These are phyloP conservation scores for Drosophila carrolli DNA, from an alignment of 1,140 invertebrate species.

Conservation along the genomic window DNA sequence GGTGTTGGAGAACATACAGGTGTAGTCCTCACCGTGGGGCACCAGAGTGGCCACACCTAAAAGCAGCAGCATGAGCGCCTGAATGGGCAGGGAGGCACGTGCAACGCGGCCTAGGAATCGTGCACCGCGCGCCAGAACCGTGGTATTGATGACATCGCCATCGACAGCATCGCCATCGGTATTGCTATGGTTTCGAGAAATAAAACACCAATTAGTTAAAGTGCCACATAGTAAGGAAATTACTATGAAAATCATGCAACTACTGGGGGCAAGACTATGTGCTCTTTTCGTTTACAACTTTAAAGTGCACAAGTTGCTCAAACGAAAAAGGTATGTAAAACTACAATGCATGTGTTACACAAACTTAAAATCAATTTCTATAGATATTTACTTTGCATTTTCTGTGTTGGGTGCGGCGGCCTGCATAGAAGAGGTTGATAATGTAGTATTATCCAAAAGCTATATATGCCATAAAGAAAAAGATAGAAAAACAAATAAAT, in stretches of 20 bases:
- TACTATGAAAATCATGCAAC: conserved; percentile 20
- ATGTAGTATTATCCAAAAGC: conserved; percentile 87
- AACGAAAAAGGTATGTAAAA: conserved; percentile 3
- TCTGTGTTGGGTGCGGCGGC: conserved; percentile 85
- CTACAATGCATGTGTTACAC: conserved; percentile 32
- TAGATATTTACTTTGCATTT: conserved; percentile 87
- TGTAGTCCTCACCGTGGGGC: conserved; percentile 93
- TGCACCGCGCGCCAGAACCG: conserved; percentile 90
- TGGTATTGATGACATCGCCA: conserved; percentile 87
- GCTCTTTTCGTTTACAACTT: conserved; percentile 6
- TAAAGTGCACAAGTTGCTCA: conserved; percentile 35
- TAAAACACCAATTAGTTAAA: neutral
- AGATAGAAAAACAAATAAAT: conserved; percentile 54
- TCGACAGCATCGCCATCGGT: conserved; percentile 85
- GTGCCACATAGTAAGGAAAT: neutral
- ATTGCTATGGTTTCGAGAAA: conserved; percentile 67
- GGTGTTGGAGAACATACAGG: conserved; percentile 92
- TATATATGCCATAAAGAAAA: conserved; percentile 84
- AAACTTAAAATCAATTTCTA: conserved; percentile 68
- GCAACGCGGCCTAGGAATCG: conserved; percentile 94
- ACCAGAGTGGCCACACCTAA: conserved; percentile 95
- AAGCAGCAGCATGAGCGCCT: conserved; percentile 94
- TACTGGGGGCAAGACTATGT: conserved; percentile 22
- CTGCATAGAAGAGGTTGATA: conserved; percentile 84
- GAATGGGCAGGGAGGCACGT: conserved; percentile 95